phyloP scores from a whole-genome alignment of 2,797 vertebrate species.

The Sebastes oblongus region DNA sequence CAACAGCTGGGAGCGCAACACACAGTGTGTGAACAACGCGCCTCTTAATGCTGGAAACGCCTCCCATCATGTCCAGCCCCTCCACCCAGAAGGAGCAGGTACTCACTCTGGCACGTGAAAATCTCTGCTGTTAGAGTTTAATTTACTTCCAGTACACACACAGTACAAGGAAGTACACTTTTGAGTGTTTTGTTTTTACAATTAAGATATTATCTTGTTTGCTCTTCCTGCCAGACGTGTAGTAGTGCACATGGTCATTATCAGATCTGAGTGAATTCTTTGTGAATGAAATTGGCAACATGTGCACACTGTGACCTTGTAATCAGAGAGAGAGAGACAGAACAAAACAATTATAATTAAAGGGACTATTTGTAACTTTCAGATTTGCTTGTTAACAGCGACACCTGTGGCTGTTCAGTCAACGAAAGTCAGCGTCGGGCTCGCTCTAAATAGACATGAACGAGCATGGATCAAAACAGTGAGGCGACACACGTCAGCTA shows the following conservation, averaged over 20 bases:
- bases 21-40: neutral
- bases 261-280: slow-evolving; percentile 1
- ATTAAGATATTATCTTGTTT: neutral
- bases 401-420: no score
- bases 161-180: neutral
- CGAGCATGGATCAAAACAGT: no score
- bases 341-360: no score
- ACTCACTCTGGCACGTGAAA: neutral
- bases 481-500: no score
- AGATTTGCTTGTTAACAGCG: accelerated
- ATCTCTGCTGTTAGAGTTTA: neutral
- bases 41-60: slow-evolving; percentile 23
- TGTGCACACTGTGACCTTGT: neutral
- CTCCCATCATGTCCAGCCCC: slow-evolving; percentile 21
- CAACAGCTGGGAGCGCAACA: slow-evolving; percentile 26
- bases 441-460: no score
- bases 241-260: neutral
- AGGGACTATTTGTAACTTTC: no score
- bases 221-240: neutral
- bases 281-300: slow-evolving; percentile 3
- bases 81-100: slow-evolving; percentile 37
- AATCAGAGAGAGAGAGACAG: no score
- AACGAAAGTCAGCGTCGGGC: no score
- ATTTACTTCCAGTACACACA: neutral
- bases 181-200: neutral